Conservation (phyloP, 2,113 vertebrate genomes). For the Glaucidium brasilianum region DNA sequence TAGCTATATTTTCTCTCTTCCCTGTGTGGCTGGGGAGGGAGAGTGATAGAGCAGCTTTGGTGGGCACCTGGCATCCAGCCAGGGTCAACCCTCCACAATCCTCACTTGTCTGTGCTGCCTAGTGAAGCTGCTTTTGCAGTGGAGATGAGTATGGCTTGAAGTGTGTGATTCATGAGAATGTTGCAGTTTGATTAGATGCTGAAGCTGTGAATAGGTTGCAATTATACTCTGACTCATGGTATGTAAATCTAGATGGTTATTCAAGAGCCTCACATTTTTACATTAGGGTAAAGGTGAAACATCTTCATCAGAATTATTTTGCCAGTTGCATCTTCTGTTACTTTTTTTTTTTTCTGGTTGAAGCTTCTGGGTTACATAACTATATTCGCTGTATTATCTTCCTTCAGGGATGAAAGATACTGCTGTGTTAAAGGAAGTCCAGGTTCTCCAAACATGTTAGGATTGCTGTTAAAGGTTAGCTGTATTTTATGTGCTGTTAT, state of each 20-base stretch:
- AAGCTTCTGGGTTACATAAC: not conserved
- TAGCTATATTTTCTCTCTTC: no score
- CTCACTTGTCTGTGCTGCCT: not conserved
- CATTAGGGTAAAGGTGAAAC: slow-evolving; percentile 30
- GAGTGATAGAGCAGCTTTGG: no score
- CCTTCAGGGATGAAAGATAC: not conserved
- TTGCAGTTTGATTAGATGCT: not conserved
- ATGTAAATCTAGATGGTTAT: slow-evolving; percentile 39
- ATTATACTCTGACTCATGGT: not conserved
- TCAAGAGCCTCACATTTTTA: slow-evolving; percentile 1
- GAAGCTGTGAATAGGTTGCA: not conserved
- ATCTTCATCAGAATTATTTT: slow-evolving; percentile 25
- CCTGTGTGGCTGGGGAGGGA: no score
- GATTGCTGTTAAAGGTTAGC: not conserved
- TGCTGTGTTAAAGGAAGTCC: not conserved
- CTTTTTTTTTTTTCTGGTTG: not conserved
- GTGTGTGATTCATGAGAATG: not conserved
- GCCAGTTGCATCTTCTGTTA: not conserved
- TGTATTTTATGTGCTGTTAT: not conserved
- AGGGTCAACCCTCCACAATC: no score
- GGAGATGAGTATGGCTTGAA: not conserved
- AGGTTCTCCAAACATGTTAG: not conserved
- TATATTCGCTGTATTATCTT: not conserved
- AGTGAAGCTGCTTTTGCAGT: not conserved
- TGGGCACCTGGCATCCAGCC: no score